A percentile compares a stretch with the other conserved stretches of the same genome.
Evolutionary conservation across 2,888 invertebrate species (phyloP).

Genomic region (Ophonus ardosiacus): DNA sequence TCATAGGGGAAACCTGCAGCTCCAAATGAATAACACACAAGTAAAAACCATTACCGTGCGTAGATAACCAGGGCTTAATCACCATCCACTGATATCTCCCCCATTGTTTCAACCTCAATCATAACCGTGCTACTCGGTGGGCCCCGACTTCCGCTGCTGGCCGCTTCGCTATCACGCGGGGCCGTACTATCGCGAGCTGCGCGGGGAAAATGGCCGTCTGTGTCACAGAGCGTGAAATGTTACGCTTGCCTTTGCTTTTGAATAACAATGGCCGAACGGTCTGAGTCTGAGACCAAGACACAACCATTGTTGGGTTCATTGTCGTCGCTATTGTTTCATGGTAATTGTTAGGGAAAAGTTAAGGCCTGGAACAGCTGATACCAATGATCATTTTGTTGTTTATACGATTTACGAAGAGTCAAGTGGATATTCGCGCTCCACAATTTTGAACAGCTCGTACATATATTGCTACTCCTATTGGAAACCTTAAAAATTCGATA

Average conservation of each 20-base stretch:
- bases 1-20: neutral
- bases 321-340: slow-evolving; percentile 23
- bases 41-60: slow-evolving; percentile 54
- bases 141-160: slow-evolving; percentile 38
- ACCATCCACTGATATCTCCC: slow-evolving; percentile 51
- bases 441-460: too few relatives aligned
- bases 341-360: slow-evolving; percentile 25
- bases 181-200: slow-evolving; percentile 72
- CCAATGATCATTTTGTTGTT: too few relatives aligned
- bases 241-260: slow-evolving; percentile 71
- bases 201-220: slow-evolving; percentile 73
- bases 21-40: slow-evolving; percentile 49
- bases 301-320: slow-evolving; percentile 36
- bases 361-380: slow-evolving; percentile 2
- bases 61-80: slow-evolving; percentile 56
- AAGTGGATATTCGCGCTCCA: too few relatives aligned
- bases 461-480: too few relatives aligned
- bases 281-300: neutral
- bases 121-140: slow-evolving; percentile 43
- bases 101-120: slow-evolving; percentile 59
- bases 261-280: slow-evolving; percentile 73
- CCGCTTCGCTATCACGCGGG: slow-evolving; percentile 71
- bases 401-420: too few relatives aligned
- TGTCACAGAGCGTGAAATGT: slow-evolving; percentile 75
- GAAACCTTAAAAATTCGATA: too few relatives aligned